Conservation (phyloP, 2,113 vertebrate genomes). For the Bubo scandiacus region DNA sequence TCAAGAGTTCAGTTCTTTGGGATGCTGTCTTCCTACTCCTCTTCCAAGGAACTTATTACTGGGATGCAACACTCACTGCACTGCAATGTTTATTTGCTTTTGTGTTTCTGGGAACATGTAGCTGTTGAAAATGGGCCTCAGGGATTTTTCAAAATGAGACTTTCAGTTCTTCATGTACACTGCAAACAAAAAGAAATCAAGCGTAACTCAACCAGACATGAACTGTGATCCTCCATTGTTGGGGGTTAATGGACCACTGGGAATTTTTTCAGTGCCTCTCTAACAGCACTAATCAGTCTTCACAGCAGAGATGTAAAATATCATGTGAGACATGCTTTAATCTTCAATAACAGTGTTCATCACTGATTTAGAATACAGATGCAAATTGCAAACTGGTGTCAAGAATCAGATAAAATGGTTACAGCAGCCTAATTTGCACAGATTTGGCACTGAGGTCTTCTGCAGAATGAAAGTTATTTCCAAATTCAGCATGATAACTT, state of each 20-base stretch:
- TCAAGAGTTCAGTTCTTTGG: neutral
- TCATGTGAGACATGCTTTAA: neutral
- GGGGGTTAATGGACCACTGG: neutral
- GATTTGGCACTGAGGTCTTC: neutral
- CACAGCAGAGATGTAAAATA: neutral
- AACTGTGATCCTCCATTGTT: neutral
- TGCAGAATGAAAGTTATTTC: neutral
- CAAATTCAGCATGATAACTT: neutral
- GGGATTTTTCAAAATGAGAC: neutral
- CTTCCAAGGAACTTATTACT: neutral
- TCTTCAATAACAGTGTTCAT: neutral
- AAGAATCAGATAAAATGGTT: neutral
- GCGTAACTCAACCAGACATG: neutral
- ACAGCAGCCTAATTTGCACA: neutral
- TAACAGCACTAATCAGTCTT: neutral
- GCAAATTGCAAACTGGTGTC: neutral
- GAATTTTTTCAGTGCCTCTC: neutral
- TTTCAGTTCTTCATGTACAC: neutral
- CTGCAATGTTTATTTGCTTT: neutral
- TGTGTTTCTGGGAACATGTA: neutral
- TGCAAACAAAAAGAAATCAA: neutral
- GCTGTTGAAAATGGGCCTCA: neutral
- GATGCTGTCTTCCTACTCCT: neutral
- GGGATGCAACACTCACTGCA: neutral
- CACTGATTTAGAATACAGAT: neutral